These are phyloP conservation scores for Megalurothrips usitatus DNA, from an alignment of 2,888 invertebrate genomes.

Conservation along the genomic window DNA sequence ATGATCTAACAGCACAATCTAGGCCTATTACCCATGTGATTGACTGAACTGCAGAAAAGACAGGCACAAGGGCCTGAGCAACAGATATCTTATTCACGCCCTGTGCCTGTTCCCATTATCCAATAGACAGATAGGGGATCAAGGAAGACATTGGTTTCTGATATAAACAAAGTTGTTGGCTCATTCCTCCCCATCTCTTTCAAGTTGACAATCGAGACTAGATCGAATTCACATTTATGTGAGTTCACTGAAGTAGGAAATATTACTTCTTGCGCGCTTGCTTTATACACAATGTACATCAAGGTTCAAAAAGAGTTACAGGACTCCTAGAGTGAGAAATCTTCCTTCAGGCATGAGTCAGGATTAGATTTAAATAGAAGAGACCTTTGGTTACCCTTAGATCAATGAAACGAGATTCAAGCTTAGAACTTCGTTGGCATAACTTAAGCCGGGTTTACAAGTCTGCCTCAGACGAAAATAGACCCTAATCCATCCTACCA, in stretches of 20 bases:
- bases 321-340: constrained; percentile 7
- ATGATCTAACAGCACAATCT: not conserved
- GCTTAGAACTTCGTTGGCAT: not conserved
- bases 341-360: not conserved
- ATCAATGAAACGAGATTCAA: not conserved
- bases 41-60: not conserved
- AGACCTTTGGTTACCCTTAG: not conserved
- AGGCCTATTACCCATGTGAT: not conserved
- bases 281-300: not conserved
- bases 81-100: not conserved
- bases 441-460: constrained; percentile 20
- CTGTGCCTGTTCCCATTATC: not conserved
- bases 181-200: not conserved
- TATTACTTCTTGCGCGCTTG: not conserved
- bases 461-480: not conserved
- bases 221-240: not conserved
- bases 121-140: not conserved
- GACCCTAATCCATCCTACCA: not conserved
- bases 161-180: not conserved
- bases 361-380: not conserved
- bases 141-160: not conserved
- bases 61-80: constrained; percentile 4
- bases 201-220: not conserved
- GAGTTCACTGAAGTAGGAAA: not conserved
- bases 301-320: not conserved